Evolutionary conservation across 2,888 invertebrate genomes (phyloP), one percentile per base, ranked within the genome.

Genomic region (Agriotes lineatus): DNA sequence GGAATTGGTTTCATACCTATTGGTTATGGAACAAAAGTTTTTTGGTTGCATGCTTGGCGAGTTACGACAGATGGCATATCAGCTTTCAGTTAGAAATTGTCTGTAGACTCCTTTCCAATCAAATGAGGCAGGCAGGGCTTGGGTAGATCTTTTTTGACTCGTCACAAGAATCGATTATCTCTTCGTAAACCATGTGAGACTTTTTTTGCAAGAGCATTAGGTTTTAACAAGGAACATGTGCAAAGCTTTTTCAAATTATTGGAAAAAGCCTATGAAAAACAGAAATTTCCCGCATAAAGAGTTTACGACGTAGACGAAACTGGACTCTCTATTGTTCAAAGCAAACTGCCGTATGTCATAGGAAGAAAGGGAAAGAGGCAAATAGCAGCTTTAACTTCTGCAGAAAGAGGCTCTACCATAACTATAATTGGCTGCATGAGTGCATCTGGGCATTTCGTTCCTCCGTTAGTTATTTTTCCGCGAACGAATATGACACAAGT

Each of bases 361-460:
- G 75, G 76, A 9, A 69, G 50, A 1, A 76, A 77, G 71, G 82
- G 2, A 76, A 77, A 72, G 81, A 63, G 72, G 44, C 79, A 80
- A 73, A 77, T 82, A 20, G 78, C 72, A 5, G 54, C 77, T 22
- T 7, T 78, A 56, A 78, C 80, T 12, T 79, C 80, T 56, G 79
- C 78, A 12, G 79, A 82, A 76, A 58, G 80, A 58, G 81, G 80
- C 5, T 75, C 76, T 33, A 71, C 75, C n/a, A 67, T 79, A 14
- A 79, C 80, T 35, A 62, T 77, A 19, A 76, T 78, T 19, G 61
- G 63, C 18, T 75, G 75, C 39, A 78, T 80, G 76, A 80, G 77
- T 44, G 70, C 73, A 33, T 72, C 75, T 12, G 12, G 48, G 5
- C 3, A 39, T 12, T 10, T 14, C 3, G n/a, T 2, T 6, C 6